These are phyloP conservation scores for Bujurquina vittata DNA, from an alignment of 2,113 vertebrate genomes.

Conservation along the genomic window DNA sequence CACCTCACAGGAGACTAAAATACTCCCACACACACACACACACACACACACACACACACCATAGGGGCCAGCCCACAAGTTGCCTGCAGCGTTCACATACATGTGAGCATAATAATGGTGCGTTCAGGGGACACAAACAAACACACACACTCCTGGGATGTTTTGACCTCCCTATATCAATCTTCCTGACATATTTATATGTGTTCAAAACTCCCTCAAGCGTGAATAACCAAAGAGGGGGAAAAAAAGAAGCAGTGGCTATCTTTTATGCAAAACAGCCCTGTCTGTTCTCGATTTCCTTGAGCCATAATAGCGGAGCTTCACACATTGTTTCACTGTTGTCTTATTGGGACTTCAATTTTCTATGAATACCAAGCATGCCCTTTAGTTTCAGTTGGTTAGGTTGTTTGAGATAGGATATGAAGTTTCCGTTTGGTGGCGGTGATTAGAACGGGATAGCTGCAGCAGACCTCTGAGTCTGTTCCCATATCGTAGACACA, in stretches of 20 bases:
- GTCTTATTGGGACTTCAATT: constrained; percentile 28
- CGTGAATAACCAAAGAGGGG: constrained; percentile 49
- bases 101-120: constrained; percentile 18
- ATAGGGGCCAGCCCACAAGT: constrained; percentile 23
- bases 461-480: neutral
- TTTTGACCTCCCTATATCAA: constrained; percentile 42
- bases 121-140: constrained; percentile 12
- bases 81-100: constrained; percentile 33
- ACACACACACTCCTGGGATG: constrained; percentile 21
- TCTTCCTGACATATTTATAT: constrained; percentile 41
- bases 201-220: constrained; percentile 46
- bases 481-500: neutral
- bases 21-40: neutral
- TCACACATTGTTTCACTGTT: constrained; percentile 13
- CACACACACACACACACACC: neutral
- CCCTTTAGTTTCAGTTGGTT: constrained; percentile 25
- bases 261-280: constrained; percentile 66
- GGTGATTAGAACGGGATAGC: neutral
- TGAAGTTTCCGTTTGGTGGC: neutral
- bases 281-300: constrained; percentile 26
- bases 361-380: constrained; percentile 50
- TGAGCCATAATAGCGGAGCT: constrained; percentile 26
- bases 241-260: constrained; percentile 19
- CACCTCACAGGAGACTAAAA: constrained; percentile 26
- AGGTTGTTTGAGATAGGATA: neutral